A percentile compares a stretch with the other conserved stretches of the same genome.
These are phyloP conservation scores for Pelobates fuscus DNA, from an alignment of 2,113 vertebrate species.

Conservation along the genomic window DNA sequence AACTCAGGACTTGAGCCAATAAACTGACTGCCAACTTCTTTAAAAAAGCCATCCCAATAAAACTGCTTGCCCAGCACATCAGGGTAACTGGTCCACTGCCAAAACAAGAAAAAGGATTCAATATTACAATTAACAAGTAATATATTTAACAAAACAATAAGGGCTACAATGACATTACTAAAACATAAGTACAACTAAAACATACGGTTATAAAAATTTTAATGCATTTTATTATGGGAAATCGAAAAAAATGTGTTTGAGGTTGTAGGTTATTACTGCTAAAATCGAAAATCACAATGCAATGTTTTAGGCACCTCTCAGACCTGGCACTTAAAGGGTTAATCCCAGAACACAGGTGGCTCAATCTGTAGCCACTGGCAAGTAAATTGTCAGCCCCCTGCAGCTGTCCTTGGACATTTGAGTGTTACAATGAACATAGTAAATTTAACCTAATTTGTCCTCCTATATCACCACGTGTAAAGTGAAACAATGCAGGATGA, in stretches of 20 bases:
- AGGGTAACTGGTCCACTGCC: constrained; percentile 82
- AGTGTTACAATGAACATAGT: constrained; percentile 27
- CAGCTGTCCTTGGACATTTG: constrained; percentile 24
- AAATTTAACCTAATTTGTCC: constrained; percentile 43
- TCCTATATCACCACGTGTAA: constrained; percentile 10
- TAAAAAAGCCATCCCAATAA: constrained; percentile 86
- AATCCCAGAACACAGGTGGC: too few relatives aligned
- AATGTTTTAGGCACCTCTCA: too few relatives aligned
- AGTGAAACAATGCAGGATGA: constrained; percentile 22
- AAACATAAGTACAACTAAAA: too few relatives aligned
- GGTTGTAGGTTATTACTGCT: too few relatives aligned
- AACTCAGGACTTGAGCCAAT: constrained; percentile 94
- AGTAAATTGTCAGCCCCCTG: neutral
- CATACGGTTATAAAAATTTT: too few relatives aligned
- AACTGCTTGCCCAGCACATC: constrained; percentile 91
- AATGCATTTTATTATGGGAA: too few relatives aligned
- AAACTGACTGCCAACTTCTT: constrained; percentile 85
- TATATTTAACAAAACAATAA: too few relatives aligned
- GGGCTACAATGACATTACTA: too few relatives aligned
- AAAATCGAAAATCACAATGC: too few relatives aligned
- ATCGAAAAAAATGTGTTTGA: too few relatives aligned
- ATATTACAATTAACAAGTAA: neutral
- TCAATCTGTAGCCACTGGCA: too few relatives aligned
- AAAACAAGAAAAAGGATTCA: neutral
- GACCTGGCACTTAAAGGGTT: too few relatives aligned